Evolutionary conservation across 2,113 vertebrate species (phyloP).

Genomic region (Erythrocebus patas): DNA sequence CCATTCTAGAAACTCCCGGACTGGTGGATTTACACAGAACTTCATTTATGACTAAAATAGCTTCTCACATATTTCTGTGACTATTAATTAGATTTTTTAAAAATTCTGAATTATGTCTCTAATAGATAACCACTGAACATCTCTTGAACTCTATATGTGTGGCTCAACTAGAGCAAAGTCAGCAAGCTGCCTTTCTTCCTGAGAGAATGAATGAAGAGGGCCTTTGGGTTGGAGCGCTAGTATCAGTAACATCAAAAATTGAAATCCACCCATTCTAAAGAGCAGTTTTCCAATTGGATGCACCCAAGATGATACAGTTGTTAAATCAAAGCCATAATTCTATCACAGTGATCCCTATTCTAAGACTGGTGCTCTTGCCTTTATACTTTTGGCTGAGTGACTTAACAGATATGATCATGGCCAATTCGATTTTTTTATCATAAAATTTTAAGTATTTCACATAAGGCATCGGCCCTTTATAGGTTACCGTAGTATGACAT

Average conservation of each 20-base stretch:
- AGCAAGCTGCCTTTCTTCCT: not conserved
- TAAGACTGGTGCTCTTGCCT: not conserved
- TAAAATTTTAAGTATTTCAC: slow-evolving; percentile 14
- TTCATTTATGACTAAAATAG: not conserved
- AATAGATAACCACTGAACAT: not conserved
- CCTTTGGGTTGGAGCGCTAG: not conserved
- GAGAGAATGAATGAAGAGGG: not conserved
- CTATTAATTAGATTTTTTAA: not conserved
- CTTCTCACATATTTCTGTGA: not conserved
- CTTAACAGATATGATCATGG: not conserved
- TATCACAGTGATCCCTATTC: not conserved
- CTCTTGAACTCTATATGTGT: not conserved
- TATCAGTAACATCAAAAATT: not conserved
- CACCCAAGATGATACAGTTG: not conserved
- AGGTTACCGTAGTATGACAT: not conserved
- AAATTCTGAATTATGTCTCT: not conserved
- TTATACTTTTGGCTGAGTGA: not conserved
- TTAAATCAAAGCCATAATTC: not conserved
- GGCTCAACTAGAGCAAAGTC: not conserved
- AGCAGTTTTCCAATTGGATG: not conserved
- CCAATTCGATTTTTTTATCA: not conserved
- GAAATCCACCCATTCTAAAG: not conserved
- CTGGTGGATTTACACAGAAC: not conserved
- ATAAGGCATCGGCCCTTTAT: not conserved
- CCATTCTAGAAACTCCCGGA: not conserved